Base-by-base conservation (phyloP, 2,113 vertebrate species). In the Erythrolamprus reginae region DNA sequence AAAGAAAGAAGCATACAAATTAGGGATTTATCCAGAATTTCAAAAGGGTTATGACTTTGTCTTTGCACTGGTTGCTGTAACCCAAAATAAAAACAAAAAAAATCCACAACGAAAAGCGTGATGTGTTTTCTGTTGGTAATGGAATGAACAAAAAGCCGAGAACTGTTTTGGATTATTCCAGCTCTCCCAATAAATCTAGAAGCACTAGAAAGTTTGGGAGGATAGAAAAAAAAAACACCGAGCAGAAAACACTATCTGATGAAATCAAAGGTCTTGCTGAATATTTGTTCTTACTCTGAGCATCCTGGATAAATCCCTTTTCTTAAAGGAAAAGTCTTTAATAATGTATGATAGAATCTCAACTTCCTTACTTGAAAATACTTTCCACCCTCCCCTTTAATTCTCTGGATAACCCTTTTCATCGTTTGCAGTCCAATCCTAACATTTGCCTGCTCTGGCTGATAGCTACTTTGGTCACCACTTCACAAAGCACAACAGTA, bases 21-120 rank as follows among this genome's bases (percentile, higher is more conserved):
- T 96, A 96, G 97, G 96, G 97, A 97, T 96, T 97, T 97, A 96
- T 97, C 95, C 97, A 97, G 97, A 95, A 95, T 95, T 96, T 96
- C 53, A 90, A 95, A 96, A 93, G 86, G 88, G 95, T 94, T 84
- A 24, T 94, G n/a, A 86, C 58, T 86, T 87, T 92, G 50, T 93
- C 84, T 89, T 93, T 86, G 82, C 86, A 50, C 83, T 82, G 86
- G 82, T 88, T 28, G 94, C 92, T 2, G 0, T 90, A 90, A 89
- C 90, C 92, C 89, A 94, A 88, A 91, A 88, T 91, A 88, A 61
- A 91, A 82, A 82, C 56, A 82, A 38, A 48, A 33, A 82, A n/a
- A n/a, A n/a, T n/a, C n/a, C 50, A 26, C 91, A 90, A 55, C 89
- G 42, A 83, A 83, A 88, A 87, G 77, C 42, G 38, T 45, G 84